A percentile compares a stretch with the other conserved stretches of the same genome.
phyloP scores from a whole-genome alignment of 1,140 invertebrate genomes.

The Epicauta chinensis region DNA sequence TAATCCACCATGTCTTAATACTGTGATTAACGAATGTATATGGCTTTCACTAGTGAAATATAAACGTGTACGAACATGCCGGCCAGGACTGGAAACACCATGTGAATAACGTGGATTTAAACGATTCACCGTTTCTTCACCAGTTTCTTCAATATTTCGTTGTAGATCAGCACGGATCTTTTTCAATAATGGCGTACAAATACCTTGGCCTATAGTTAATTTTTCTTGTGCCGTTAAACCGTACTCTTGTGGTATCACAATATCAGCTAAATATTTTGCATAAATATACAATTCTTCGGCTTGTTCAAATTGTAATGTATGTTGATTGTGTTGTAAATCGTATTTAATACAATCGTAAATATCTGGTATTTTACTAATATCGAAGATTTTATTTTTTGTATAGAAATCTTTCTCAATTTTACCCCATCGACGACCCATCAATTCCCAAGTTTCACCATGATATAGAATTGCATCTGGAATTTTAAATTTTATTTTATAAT shows the following conservation, averaged over 20 bases:
- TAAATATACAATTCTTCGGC: conserved; percentile 93
- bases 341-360: conserved; percentile 99
- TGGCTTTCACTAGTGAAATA: conserved; percentile 99
- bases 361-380: conserved; percentile 99
- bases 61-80: conserved; percentile 93
- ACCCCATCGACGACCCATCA: conserved; percentile 96
- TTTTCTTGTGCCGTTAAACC: conserved; percentile 94
- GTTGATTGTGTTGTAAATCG: conserved; percentile 96
- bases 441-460: conserved; percentile 98
- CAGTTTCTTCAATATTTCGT: conserved; percentile 81
- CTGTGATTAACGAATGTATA: conserved; percentile 95
- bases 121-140: conserved; percentile 88
- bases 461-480: conserved; percentile 91
- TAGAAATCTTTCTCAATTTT: conserved; percentile 99
- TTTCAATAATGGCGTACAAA: conserved; percentile 92
- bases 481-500: no score
- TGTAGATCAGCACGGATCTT: conserved; percentile 96
- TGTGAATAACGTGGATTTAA: conserved; percentile 96
- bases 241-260: conserved; percentile 99
- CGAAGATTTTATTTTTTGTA: conserved; percentile 86
- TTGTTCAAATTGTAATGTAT: conserved; percentile 88
- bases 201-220: conserved; percentile 93
- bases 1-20: conserved; percentile 89
- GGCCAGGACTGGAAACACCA: conserved; percentile 94
- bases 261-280: conserved; percentile 93